Evolutionary conservation across 2,113 vertebrate species (phyloP), one percentile per base, ranked within the genome.

Genomic region (Protobothrops mucrosquamatus): DNA sequence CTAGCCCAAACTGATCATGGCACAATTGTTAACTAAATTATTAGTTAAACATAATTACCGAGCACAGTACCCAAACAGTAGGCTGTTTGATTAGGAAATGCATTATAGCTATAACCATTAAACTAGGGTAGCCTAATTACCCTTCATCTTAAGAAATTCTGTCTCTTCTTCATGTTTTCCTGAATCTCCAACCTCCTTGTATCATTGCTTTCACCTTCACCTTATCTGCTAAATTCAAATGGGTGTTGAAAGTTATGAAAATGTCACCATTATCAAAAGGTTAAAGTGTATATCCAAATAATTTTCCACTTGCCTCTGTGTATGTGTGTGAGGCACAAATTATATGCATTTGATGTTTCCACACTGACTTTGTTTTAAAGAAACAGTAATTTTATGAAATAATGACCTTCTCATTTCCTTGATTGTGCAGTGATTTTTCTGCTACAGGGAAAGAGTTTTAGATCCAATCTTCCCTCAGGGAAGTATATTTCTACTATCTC

Each of bases 401-500:
- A 89, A 92, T 56, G 39, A 23, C 23, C 2, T 87, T 64, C 59
- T 22, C 26, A 81, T 43, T 6, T 29, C 2, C 52, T 74, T 15
- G 0, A 0, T 2, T 88, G 9, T 55, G 39, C 24, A 54, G 22
- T n/a, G 59, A 18, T 43, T 29, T 46, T 14, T 56, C 9, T 26
- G 52, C 29, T 46, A 46, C 43, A 24, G 11, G 5, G 51, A 55
- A 89, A 46, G 4, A 22, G 23, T 64, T 92, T 55, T 26, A 10
- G 51, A 43, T 46, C 7, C 24, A 9, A 43, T 39, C 6, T 81
- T 81, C 15, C 20, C 64, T 34, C 43, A 54, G 10, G 34, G 46
- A 55, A 29, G 88, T 1, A 0, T 0, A 0, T 29, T 57, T 85
- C 55, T 34, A 5, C 0, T 0, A 6, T 34, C 59, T 34, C 11